Evolutionary conservation across 1,140 invertebrate genomes (phyloP).

Genomic region (Sminthurides bifidus): DNA sequence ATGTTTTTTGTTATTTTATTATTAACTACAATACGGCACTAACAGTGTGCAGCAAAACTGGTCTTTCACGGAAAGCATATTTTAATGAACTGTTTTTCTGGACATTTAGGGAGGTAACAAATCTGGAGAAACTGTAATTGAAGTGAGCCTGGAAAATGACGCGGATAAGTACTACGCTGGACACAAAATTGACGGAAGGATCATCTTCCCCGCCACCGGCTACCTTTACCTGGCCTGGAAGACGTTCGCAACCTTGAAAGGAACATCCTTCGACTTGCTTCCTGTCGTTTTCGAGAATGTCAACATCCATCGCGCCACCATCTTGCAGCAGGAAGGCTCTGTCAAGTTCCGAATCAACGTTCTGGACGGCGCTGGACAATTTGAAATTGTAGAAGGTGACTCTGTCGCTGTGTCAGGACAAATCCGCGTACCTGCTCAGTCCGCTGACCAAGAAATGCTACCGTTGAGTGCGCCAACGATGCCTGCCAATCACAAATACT

Average conservation of each 20-base stretch:
- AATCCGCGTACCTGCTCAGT: conserved; percentile 54
- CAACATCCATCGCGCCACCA: conserved; percentile 79
- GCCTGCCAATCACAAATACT: conserved; percentile 25
- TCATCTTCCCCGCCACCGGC: conserved; percentile 90
- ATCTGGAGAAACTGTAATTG: conserved; percentile 59
- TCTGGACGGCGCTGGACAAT: conserved; percentile 73
- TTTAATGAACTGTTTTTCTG: background rate
- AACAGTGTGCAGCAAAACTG: background rate
- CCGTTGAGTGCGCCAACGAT: conserved; percentile 6
- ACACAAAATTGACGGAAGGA: conserved; percentile 87
- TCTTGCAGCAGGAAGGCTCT: conserved; percentile 67
- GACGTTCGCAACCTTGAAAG: conserved; percentile 72
- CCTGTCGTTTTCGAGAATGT: conserved; percentile 79
- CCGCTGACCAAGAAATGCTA: conserved; percentile 41
- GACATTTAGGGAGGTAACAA: background rate
- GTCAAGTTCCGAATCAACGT: conserved; percentile 82
- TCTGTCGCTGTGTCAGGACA: conserved; percentile 64
- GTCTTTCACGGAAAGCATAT: background rate
- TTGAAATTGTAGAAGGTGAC: conserved; percentile 82
- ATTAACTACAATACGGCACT: background rate
- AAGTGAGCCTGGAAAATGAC: conserved; percentile 62
- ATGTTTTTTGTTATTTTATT: background rate
- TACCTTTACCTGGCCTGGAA: conserved; percentile 88
- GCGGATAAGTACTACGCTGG: conserved; percentile 67
- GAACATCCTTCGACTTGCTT: conserved; percentile 61